Evolutionary conservation across 2,797 vertebrate species (phyloP).

Genomic region (Karalla daura): DNA sequence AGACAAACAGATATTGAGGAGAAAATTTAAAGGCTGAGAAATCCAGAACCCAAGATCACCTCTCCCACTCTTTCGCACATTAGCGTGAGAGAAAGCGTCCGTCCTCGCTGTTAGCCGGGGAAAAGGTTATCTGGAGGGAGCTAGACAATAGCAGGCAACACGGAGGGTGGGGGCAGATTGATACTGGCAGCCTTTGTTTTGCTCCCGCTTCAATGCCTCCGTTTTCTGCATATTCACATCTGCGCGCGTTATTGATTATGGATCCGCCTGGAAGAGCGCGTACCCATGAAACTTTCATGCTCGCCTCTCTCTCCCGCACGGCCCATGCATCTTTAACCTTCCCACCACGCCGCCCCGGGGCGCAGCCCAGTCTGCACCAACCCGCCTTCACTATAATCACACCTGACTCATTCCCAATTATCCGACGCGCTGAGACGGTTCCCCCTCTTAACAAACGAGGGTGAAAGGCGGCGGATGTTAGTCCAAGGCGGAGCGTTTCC

Average conservation of each 20-base stretch:
- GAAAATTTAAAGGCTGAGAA: slow-evolving; percentile 9
- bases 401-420: slow-evolving; percentile 65
- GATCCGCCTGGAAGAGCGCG: neutral
- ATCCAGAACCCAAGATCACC: slow-evolving; percentile 14
- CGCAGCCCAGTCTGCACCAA: slow-evolving; percentile 3
- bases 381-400: slow-evolving; percentile 43
- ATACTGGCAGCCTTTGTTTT: slow-evolving; percentile 2
- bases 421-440: slow-evolving; percentile 38
- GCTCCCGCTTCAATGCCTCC: slow-evolving; percentile 8
- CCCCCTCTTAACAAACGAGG: slow-evolving; percentile 36
- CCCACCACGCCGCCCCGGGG: neutral
- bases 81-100: slow-evolving; percentile 14
- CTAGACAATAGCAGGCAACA: slow-evolving; percentile 9
- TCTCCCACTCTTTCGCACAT: slow-evolving; percentile 18
- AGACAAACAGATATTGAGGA: neutral
- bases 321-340: slow-evolving; percentile 27
- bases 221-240: slow-evolving; percentile 1
- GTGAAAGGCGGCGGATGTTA: slow-evolving; percentile 51
- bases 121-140: slow-evolving; percentile 37
- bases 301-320: neutral
- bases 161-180: slow-evolving; percentile 11
- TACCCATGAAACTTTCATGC: neutral
- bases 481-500: slow-evolving; percentile 38
- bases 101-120: slow-evolving; percentile 13
- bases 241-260: neutral